Conservation (phyloP, 2,888 invertebrate genomes). For the Trichacis sp. region DNA sequence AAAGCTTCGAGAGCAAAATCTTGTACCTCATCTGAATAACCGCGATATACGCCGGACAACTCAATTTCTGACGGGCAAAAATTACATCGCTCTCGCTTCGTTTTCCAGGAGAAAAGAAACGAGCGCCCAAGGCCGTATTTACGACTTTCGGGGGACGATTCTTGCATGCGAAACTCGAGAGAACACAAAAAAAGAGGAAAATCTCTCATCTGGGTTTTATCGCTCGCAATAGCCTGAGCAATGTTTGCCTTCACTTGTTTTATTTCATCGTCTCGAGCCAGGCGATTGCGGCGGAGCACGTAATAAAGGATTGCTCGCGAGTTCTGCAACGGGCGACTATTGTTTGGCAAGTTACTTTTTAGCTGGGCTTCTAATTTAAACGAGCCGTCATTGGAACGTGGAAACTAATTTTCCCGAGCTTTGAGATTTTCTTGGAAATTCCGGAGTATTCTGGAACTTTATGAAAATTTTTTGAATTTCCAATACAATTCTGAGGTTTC, state of each 20-base stretch:
- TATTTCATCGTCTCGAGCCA: slow-evolving; percentile 14
- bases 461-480: too few species aligned
- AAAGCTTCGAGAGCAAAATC: slow-evolving; percentile 20
- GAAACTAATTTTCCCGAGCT: too few species aligned
- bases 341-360: slow-evolving; percentile 1
- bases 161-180: too few species aligned
- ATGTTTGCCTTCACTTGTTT: background rate
- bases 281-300: slow-evolving; percentile 8
- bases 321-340: slow-evolving; percentile 15
- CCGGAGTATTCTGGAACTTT: too few species aligned
- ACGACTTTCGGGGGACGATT: background rate
- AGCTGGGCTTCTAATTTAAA: background rate
- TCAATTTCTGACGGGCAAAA: background rate
- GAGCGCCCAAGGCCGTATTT: background rate
- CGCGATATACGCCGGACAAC: background rate
- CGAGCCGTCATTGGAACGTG: background rate
- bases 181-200: too few species aligned
- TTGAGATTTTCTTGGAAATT: too few species aligned
- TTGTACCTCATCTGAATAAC: background rate
- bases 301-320: slow-evolving; percentile 21
- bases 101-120: background rate
- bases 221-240: background rate
- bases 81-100: background rate
- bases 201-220: too few species aligned
- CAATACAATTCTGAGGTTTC: too few species aligned